A percentile compares a stretch with the other conserved stretches of the same genome.
These are phyloP conservation scores for Diprion similis DNA, from an alignment of 1,140 invertebrate genomes.

Conservation along the genomic window DNA sequence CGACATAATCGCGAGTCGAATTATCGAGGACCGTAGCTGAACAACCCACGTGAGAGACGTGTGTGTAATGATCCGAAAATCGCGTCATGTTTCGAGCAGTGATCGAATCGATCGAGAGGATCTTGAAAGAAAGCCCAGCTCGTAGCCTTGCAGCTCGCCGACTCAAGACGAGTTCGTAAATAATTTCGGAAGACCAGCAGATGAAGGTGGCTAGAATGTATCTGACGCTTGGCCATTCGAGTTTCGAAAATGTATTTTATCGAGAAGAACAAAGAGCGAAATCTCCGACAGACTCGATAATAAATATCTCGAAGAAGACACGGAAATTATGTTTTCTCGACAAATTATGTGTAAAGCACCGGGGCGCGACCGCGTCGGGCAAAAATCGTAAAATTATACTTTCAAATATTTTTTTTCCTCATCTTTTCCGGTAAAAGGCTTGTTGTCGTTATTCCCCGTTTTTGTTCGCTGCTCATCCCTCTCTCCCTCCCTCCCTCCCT, in stretches of 20 bases:
- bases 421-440: background rate
- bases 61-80: background rate
- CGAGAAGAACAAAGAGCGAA: background rate
- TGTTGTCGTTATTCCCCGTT: background rate
- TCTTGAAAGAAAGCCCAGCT: background rate
- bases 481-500: too few relatives aligned
- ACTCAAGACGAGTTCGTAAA: background rate
- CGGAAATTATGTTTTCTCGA: conserved; percentile 8
- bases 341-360: conserved; percentile 13
- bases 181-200: background rate
- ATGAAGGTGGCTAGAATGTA: background rate
- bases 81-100: background rate
- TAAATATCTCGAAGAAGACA: background rate
- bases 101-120: background rate
- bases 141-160: background rate
- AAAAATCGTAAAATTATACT: conserved; percentile 29
- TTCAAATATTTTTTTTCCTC: conserved; percentile 20
- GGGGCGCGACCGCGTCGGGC: background rate
- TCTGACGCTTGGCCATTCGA: background rate
- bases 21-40: background rate
- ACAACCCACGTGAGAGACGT: conserved; percentile 11
- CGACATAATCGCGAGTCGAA: conserved; percentile 12
- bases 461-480: too few relatives aligned
- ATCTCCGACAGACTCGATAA: background rate
- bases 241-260: background rate